phyloP scores from a whole-genome alignment of 2,797 vertebrate species.

The Gouania willdenowi region DNA sequence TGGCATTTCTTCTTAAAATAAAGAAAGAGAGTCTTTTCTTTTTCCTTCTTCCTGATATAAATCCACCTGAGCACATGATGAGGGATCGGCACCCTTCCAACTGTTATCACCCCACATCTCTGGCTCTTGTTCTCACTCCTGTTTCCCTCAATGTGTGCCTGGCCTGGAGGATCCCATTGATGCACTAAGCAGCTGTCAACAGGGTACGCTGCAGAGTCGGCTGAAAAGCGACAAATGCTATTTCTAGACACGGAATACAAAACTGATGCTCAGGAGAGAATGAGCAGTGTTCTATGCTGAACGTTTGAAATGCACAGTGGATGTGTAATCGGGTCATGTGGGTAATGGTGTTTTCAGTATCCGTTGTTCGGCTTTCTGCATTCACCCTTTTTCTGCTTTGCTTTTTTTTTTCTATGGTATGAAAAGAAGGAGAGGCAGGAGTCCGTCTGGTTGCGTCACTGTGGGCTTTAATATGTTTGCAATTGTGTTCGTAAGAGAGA shows the following conservation, averaged over 20 bases:
- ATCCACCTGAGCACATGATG: slow-evolving; percentile 24
- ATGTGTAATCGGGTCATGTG: slow-evolving; percentile 47
- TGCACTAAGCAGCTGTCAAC: slow-evolving; percentile 49
- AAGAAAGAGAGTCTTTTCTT: slow-evolving; percentile 23
- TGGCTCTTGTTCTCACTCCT: slow-evolving; percentile 1
- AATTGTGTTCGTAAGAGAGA: slow-evolving; percentile 11
- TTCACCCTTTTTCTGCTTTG: not conserved
- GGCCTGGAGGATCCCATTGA: slow-evolving; percentile 30
- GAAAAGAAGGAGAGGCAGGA: not conserved
- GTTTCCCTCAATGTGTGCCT: slow-evolving; percentile 13
- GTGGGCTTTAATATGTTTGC: slow-evolving; percentile 8
- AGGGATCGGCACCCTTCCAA: slow-evolving; percentile 26
- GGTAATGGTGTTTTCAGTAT: slow-evolving; percentile 8
- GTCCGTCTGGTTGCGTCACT: not conserved
- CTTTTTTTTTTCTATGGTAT: not conserved
- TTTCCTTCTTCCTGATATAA: slow-evolving; percentile 3
- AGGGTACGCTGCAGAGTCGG: slow-evolving; percentile 27
- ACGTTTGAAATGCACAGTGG: slow-evolving; percentile 3
- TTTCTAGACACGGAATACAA: slow-evolving; percentile 47
- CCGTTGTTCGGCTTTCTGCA: not conserved
- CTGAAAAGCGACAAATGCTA: slow-evolving; percentile 44
- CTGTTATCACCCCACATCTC: slow-evolving; percentile 28
- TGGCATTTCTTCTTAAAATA: slow-evolving; percentile 25
- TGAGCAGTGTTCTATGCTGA: slow-evolving; percentile 16
- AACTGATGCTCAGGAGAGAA: slow-evolving; percentile 30